Evolutionary conservation across 1,140 invertebrate species (phyloP).

Genomic region (Dinothrombium tinctorium): DNA sequence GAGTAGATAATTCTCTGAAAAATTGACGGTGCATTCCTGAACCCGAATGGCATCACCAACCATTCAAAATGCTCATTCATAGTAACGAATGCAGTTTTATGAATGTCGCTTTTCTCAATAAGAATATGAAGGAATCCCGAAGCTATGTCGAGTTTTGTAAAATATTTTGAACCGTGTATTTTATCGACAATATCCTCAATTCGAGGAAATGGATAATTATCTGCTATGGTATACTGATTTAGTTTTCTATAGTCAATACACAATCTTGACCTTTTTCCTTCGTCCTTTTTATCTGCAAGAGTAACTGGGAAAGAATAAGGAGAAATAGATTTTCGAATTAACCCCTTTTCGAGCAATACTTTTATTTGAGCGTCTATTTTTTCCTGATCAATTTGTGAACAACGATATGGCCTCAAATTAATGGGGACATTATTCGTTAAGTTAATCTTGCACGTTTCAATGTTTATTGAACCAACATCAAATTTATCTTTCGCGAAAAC

Average conservation of each 20-base stretch:
- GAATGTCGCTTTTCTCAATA: slow-evolving; percentile 18
- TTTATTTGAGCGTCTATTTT: slow-evolving; percentile 13
- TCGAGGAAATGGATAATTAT: slow-evolving; percentile 27
- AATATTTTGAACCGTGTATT: slow-evolving; percentile 14
- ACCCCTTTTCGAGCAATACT: slow-evolving; percentile 17
- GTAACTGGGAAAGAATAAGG: slow-evolving; percentile 24
- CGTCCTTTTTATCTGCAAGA: slow-evolving; percentile 24
- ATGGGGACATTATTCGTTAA: background rate
- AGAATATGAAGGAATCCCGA: slow-evolving; percentile 26
- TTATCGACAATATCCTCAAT: slow-evolving; percentile 24
- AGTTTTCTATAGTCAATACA: slow-evolving; percentile 25
- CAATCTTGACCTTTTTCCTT: slow-evolving; percentile 16
- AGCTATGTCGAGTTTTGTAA: slow-evolving; percentile 19
- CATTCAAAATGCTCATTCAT: slow-evolving; percentile 22
- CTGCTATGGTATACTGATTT: slow-evolving; percentile 22
- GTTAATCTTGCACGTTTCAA: background rate
- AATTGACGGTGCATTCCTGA: slow-evolving; percentile 21
- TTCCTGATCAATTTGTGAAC: background rate
- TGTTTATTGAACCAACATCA: background rate
- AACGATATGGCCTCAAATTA: background rate
- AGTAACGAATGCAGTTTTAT: slow-evolving; percentile 24
- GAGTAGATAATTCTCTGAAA: slow-evolving; percentile 22
- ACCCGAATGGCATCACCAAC: slow-evolving; percentile 22
- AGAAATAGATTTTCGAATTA: slow-evolving; percentile 19
- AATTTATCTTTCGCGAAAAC: background rate